Percentiles rank a stretch among this genome's conserved stretches.
phyloP scores from a whole-genome alignment of 2,888 invertebrate species.

The Diaprepes abbreviatus region DNA sequence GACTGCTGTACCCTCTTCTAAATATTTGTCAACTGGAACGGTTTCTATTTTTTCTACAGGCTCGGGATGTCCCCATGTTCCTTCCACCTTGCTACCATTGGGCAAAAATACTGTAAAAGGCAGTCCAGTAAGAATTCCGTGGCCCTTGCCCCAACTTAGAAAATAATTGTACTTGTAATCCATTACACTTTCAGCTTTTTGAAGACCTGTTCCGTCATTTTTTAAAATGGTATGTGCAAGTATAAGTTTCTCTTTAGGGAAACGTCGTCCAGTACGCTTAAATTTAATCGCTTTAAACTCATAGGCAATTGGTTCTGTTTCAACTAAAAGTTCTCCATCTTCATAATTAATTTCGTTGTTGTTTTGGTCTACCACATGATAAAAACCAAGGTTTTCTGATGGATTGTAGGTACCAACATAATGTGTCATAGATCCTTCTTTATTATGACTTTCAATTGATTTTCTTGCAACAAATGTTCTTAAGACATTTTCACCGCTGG shows the following conservation, averaged over 20 bases:
- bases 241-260: conserved; percentile 59
- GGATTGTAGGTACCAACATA: conserved; percentile 81
- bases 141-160: conserved; percentile 85
- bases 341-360: conserved; percentile 72
- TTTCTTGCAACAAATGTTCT: conserved; percentile 65
- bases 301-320: conserved; percentile 84
- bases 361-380: conserved; percentile 77
- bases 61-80: conserved; percentile 77
- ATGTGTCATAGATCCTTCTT: conserved; percentile 68
- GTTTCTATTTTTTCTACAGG: conserved; percentile 72
- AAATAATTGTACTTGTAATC: conserved; percentile 79
- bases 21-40: conserved; percentile 70
- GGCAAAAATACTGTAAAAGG: conserved; percentile 75
- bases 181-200: conserved; percentile 80
- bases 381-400: conserved; percentile 75
- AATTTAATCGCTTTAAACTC: conserved; percentile 73
- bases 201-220: conserved; percentile 67
- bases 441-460: conserved; percentile 55
- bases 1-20: conserved; percentile 84
- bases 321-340: conserved; percentile 83
- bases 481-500: conserved; percentile 71
- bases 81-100: conserved; percentile 72
- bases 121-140: conserved; percentile 79
- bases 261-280: conserved; percentile 64
- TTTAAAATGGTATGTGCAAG: conserved; percentile 67